Evolutionary conservation across 2,113 vertebrate genomes (phyloP), one percentile per base, ranked within the genome.

Genomic region (Neofelis nebulosa): DNA sequence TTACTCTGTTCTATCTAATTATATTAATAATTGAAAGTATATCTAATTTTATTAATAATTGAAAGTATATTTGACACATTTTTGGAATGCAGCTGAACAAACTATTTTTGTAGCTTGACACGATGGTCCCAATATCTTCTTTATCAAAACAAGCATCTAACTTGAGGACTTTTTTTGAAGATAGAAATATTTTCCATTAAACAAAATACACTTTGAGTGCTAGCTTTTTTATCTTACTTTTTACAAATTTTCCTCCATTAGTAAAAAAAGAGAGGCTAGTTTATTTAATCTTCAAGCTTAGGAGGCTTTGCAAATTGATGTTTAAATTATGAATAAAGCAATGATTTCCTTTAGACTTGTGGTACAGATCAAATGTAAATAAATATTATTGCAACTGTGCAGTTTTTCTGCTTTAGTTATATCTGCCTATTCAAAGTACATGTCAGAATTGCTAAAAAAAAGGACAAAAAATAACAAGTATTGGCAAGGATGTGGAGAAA

Each of bases 11-110:
- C n/a, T 50, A 41, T 33, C 38, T 61, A 63, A 91, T 92, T 87
- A 65, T 97, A 88, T 91, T 69, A 71, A 79, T 91, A 89, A 89
- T 66, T 84, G 52, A 38, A 10, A 57, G 5, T 16, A 27, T 2
- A 50, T n/a, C 38, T 61, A 63, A 91, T 92, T 87, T 69, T 97
- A 88, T 91, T 65, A 71, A 83, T 91, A 89, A 89, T 71, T 84
- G 61, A n/a, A 10, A 57, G 5, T 19, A 27, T 2, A 50, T 31
- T 45, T 21, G 38, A n/a, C 78, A 76, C 27, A 55, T 71, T 95
- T 89, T 81, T 84, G 31, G 3, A 94, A 78, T 66, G 73, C 7
- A 71, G 0, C 41, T 66, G 23, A 93, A 23, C 5, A 63, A 45
- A 38, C 19, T 52, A 33, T 91, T 76, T 76, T 78, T 66, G 19